Base-by-base conservation (phyloP, 2,888 invertebrate species). In the Coleophora flavipennella region DNA sequence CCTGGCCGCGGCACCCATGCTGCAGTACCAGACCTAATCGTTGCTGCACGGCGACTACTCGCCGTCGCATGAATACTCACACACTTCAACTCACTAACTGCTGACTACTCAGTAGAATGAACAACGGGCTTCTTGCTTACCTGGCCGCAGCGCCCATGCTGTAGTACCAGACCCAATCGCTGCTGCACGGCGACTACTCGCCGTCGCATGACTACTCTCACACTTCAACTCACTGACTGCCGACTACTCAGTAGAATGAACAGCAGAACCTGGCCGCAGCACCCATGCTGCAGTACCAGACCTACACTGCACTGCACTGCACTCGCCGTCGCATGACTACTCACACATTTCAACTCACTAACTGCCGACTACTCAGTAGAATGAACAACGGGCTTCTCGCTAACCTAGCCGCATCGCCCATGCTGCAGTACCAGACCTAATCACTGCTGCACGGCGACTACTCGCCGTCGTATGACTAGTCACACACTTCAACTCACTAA, bases 391-490 rank as follows among this genome's bases (percentile, higher is more conserved):
- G n/a, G n/a, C n/a, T 20, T 4, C 20, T 20, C 20, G 3, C 20
- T 20, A 20, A 6, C 3, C 3, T 20, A 6, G 6, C 3, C 20
- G 6, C 3, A 4, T 3, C 3, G 20, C 20, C 6, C 20, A 97
- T 98, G 94, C 87, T 98, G 54, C 97, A 97, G 73, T 98, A 98
- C 85, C 97, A 98, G 86, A 95, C 95, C 92, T 95, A 95, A 94
- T 93, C 88, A 81, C 55, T 85, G 69, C 85, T 86, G 45, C 84
- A 83, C 80, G 84, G 84, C 78, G 20, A 80, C 25, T 20, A 20
- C 20, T 27, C 83, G 73, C 74, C 80, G 67, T 73, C 78, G 71
- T 79, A 76, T 54, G 85, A 85, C 59, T 84, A 78, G 63, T 20
- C 20, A 20, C 6, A 20, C 6, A 20, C 20, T 6, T 20, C n/a